Evolutionary conservation across 2,888 invertebrate genomes (phyloP).

Genomic region (Electrophaes corylata): DNA sequence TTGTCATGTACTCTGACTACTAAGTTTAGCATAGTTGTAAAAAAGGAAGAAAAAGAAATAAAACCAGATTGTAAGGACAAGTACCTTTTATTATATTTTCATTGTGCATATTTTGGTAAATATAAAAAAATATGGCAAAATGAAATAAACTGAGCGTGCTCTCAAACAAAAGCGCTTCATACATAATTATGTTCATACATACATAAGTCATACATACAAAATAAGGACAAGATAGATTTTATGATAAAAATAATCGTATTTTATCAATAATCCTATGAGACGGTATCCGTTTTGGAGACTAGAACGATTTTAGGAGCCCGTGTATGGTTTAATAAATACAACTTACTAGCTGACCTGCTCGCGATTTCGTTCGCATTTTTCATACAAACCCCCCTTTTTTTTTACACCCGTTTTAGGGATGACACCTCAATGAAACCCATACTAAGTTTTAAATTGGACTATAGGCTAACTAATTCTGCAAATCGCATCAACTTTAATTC

Average conservation of each 20-base stretch:
- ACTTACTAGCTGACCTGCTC: too few relatives aligned
- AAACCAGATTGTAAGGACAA: conserved; percentile 72
- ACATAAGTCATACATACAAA: conserved; percentile 23
- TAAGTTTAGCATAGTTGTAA: too few relatives aligned
- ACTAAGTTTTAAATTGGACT: too few relatives aligned
- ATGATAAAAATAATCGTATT: conserved; percentile 63
- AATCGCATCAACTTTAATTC: too few relatives aligned
- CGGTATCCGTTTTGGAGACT: conserved; percentile 72
- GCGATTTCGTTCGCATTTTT: too few relatives aligned
- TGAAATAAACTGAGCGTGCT: conserved; percentile 68
- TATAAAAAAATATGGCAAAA: conserved; percentile 77
- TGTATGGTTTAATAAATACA: conserved; percentile 38
- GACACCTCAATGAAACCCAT: too few relatives aligned
- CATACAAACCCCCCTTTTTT: too few relatives aligned
- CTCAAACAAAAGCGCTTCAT: conserved; percentile 38
- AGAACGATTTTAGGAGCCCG: conserved; percentile 48
- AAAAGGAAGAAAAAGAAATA: conserved; percentile 55
- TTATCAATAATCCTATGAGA: conserved; percentile 55
- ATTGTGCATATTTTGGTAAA: conserved; percentile 81
- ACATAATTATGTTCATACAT: conserved; percentile 34
- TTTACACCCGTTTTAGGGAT: too few relatives aligned
- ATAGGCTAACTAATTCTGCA: too few relatives aligned
- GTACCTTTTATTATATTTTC: conserved; percentile 79
- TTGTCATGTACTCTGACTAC: too few relatives aligned
- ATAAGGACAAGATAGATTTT: conserved; percentile 50